Evolutionary conservation across 2,113 vertebrate genomes (phyloP).

Genomic region (Copsychus sechellarum): DNA sequence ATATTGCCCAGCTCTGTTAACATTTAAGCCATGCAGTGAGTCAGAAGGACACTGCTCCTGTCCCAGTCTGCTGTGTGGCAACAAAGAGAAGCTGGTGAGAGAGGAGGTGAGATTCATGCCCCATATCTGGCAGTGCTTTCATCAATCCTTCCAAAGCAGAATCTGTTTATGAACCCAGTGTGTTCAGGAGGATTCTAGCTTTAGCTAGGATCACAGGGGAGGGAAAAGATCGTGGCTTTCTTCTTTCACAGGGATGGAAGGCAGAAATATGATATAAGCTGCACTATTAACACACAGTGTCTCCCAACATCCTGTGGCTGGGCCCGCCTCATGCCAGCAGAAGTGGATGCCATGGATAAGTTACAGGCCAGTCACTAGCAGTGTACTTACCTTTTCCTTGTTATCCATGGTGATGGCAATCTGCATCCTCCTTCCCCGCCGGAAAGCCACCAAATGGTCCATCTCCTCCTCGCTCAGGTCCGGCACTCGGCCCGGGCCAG

Average conservation of each 20-base stretch:
- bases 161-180: background rate
- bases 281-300: background rate
- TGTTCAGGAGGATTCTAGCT: background rate
- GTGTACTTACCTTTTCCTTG: conserved; percentile 72
- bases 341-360: background rate
- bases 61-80: background rate
- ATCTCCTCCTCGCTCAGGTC: conserved; percentile 68
- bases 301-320: background rate
- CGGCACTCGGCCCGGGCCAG: conserved; percentile 29
- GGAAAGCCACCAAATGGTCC: conserved; percentile 58
- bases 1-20: background rate
- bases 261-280: background rate
- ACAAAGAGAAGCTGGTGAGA: background rate
- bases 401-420: conserved; percentile 71
- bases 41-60: background rate
- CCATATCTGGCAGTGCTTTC: background rate
- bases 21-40: background rate
- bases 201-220: background rate
- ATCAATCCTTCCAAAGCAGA: background rate
- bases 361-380: background rate
- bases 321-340: background rate
- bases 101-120: background rate
- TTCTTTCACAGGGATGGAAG: background rate
- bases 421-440: conserved; percentile 70
- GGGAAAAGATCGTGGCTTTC: background rate